Evolutionary conservation across 2,113 vertebrate species (phyloP), one percentile per base, ranked within the genome.

Genomic region (Menura novaehollandiae): DNA sequence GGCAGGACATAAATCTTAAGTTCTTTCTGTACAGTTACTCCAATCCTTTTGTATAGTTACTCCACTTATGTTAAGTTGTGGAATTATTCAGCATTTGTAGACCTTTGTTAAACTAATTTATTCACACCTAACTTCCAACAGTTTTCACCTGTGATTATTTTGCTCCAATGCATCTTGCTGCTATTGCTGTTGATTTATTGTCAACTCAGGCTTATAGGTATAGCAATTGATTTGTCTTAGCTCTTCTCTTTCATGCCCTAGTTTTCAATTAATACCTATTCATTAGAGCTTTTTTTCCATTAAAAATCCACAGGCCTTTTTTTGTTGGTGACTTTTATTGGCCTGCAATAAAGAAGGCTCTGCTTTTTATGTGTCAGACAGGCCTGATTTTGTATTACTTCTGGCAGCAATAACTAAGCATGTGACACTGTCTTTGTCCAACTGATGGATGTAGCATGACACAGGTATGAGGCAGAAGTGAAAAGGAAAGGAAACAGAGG

Each of bases 251-350:
- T 28, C 39, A 46, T 71, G 35, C 35, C 27, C 68, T 90, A 88
- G 86, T 91, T 96, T 91, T 89, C 73, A 93, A 92, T 92, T 94
- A 93, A 88, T 88, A 24, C 41, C 47, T 75, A n/a, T 82, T 91
- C 66, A 85, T 87, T 91, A 87, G 30, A 66, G 43, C 11, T 91
- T 94, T 91, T 83, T 47, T 80, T 69, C 69, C 58, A 85, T 67
- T 87, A 82, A 89, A 91, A 85, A 46, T 33, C n/a, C 77, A 68
- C 62, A 66, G n/a, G 6, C 8, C 24, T 41, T 22, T 79, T 82
- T 85, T 89, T 85, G 37, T 19, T 74, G 41, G 33, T 71, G 47
- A 74, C 66, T 87, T 91, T 85, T 89, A 85, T 43, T 66, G 62
- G 39, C 27, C 66, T 62, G 21, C 74, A 72, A 73, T 82, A 93